phyloP scores from a whole-genome alignment of 2,797 vertebrate genomes.

The Morus bassanus region DNA sequence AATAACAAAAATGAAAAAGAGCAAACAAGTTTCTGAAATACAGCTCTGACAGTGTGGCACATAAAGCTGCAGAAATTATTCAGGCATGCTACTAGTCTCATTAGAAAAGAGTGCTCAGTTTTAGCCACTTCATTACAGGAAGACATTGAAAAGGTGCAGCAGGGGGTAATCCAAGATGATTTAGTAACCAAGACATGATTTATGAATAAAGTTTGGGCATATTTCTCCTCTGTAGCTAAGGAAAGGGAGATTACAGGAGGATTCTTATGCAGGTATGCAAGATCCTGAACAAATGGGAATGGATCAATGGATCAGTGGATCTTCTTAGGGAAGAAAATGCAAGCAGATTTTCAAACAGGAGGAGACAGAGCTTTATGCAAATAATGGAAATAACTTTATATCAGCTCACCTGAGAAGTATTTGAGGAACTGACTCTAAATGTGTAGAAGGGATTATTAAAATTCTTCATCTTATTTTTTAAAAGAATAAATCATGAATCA shows the following conservation, averaged over 20 bases:
- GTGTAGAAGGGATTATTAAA: background rate
- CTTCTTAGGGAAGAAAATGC: background rate
- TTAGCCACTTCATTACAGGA: background rate
- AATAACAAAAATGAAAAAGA: conserved; percentile 21
- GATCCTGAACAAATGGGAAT: background rate
- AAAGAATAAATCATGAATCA: background rate
- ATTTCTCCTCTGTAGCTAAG: background rate
- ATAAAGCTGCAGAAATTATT: conserved; percentile 22
- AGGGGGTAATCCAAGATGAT: background rate
- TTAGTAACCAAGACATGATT: background rate
- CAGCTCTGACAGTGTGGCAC: background rate
- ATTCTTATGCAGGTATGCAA: background rate
- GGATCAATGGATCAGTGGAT: background rate
- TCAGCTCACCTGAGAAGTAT: background rate
- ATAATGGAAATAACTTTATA: background rate
- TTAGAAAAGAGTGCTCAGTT: background rate
- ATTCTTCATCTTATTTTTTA: background rate
- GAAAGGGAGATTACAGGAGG: background rate
- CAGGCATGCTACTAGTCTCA: background rate
- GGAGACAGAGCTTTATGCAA: background rate
- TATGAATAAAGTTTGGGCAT: background rate
- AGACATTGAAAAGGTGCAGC: background rate
- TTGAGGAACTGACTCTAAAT: background rate
- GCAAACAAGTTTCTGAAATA: conserved; percentile 32
- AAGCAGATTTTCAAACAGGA: background rate